These are phyloP conservation scores for Cephus spinipes DNA, from an alignment of 2,888 invertebrate species.

Conservation along the genomic window DNA sequence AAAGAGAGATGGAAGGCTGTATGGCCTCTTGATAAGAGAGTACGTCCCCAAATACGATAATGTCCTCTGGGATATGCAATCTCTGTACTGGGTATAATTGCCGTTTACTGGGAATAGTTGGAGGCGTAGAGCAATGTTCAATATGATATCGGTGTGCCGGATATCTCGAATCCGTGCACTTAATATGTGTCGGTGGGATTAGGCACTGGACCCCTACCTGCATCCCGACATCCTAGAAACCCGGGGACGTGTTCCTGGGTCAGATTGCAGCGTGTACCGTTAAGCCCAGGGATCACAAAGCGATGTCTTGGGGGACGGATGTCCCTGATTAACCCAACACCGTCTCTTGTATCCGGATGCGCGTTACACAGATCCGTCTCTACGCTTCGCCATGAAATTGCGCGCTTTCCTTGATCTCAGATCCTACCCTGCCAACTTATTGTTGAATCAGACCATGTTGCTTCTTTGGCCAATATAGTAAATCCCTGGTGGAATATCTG, in stretches of 20 bases:
- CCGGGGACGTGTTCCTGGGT: constrained; percentile 48
- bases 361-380: constrained; percentile 23
- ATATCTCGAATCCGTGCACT: constrained; percentile 54
- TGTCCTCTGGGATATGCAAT: not conserved
- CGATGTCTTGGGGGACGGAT: constrained; percentile 60
- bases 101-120: not conserved
- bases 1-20: not conserved
- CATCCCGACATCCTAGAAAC: not conserved
- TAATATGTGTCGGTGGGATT: constrained; percentile 60
- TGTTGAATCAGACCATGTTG: not conserved
- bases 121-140: not conserved
- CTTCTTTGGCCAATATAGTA: not conserved
- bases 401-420: constrained; percentile 10
- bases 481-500: not conserved
- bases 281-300: constrained; percentile 59
- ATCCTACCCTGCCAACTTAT: not conserved
- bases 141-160: constrained; percentile 33
- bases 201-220: constrained; percentile 35
- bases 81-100: not conserved
- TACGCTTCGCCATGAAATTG: constrained; percentile 6
- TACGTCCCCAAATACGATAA: not conserved
- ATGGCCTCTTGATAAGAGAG: not conserved
- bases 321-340: constrained; percentile 53
- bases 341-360: constrained; percentile 28
- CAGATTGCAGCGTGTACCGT: constrained; percentile 50